Evolutionary conservation across 1,140 invertebrate genomes (phyloP), one percentile per base, ranked within the genome.

Genomic region (Calephelis nemesis): DNA sequence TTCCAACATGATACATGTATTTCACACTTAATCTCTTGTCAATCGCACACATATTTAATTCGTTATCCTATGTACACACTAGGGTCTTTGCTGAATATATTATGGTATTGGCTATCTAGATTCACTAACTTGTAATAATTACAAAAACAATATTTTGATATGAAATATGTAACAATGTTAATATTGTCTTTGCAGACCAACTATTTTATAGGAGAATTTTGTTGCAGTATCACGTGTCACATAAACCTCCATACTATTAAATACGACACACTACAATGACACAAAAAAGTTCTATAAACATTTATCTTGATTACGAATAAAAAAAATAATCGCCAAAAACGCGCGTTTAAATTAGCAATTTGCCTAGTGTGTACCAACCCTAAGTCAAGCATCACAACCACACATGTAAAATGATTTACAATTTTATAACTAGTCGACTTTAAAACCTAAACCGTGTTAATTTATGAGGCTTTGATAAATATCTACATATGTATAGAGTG

Each of bases 301-400:
- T 13, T n/a, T 13, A 52, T 9, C 7, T 9, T 11, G 15, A 54
- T 19, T 19, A 19, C 19, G 19, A 19, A 19, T 19, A 1, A 19
- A 19, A 19, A 19, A 19, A 19, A 19, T n/a, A n/a, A n/a, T n/a
- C n/a, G n/a, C n/a, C n/a, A n/a, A n/a, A 3, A 19, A 1, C 19
- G 19, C 19, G 19, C 1, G 19, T 3, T 19, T 19, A 19, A 19
- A 54, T 19, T 54, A 19, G 13, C 52, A 58, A 39, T 58, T 19
- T 11, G 11, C 10, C 54, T 58, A 58, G 30, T 58, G 54, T 58
- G 54, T 58, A 58, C 54, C 30, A 39, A 30, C 54, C 54, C 54
- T 58, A 58, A 58, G 54, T 58, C 54, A 58, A 58, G 19, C 54
- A 12, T 58, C 54, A 58, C 54, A 58, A 58, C 54, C 54, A 58